Conservation (phyloP, 2,113 vertebrate genomes). For the Mugil cephalus region DNA sequence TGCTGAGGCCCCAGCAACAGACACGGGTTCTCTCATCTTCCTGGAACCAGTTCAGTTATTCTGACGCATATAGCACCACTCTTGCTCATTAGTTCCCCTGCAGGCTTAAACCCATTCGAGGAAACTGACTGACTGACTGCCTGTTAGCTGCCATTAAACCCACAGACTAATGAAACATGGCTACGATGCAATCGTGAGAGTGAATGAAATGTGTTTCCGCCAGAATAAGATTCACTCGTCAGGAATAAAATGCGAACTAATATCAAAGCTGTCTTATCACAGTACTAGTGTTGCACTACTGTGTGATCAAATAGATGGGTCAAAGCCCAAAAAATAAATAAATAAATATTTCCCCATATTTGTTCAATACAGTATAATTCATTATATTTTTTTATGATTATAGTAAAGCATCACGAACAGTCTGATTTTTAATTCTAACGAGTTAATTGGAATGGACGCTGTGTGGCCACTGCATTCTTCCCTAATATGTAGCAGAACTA, state of each 20-base stretch:
- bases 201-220: not conserved
- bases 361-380: too few species aligned
- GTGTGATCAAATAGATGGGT: too few species aligned
- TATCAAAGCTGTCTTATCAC: too few species aligned
- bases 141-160: slow-evolving; percentile 5
- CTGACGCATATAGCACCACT: slow-evolving; percentile 43
- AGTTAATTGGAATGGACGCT: too few species aligned
- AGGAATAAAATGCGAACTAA: not conserved
- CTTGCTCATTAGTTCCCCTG: slow-evolving; percentile 49
- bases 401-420: too few species aligned
- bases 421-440: too few species aligned
- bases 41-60: slow-evolving; percentile 71
- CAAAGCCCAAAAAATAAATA: too few species aligned
- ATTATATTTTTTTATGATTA: too few species aligned
- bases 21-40: slow-evolving; percentile 37
- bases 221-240: not conserved
- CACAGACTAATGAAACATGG: slow-evolving; percentile 4
- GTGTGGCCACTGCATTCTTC: too few species aligned
- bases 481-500: too few species aligned
- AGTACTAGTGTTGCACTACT: too few species aligned
- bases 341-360: too few species aligned
- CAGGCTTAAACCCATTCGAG: slow-evolving; percentile 14
- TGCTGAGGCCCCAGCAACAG: slow-evolving; percentile 24
- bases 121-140: slow-evolving; percentile 3
- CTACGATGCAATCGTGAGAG: not conserved